phyloP scores from a whole-genome alignment of 2,797 vertebrate genomes.

The Steatocranus sp. region DNA sequence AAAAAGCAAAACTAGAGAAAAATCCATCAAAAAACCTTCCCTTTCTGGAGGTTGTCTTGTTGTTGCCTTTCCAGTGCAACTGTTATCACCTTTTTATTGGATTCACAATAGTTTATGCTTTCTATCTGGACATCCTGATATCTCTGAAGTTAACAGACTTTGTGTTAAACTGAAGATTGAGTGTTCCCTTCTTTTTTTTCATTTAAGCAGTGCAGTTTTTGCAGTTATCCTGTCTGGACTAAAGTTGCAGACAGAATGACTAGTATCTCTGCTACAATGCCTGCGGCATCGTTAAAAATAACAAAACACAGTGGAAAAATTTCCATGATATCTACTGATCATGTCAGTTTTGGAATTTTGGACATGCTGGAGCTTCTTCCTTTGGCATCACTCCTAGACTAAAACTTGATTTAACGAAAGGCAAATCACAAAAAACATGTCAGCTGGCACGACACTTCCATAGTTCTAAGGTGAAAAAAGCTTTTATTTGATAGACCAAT shows the following conservation, averaged over 20 bases:
- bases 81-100: neutral
- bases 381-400: neutral
- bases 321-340: neutral
- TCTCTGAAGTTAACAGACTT: neutral
- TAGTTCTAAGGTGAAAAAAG: neutral
- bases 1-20: neutral
- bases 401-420: neutral
- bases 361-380: neutral
- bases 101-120: neutral
- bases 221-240: neutral
- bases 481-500: neutral
- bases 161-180: neutral
- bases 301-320: neutral
- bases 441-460: neutral
- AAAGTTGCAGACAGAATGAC: neutral
- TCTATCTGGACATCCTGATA: neutral
- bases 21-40: neutral
- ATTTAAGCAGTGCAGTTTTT: neutral
- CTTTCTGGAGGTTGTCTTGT: neutral
- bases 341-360: neutral
- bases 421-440: neutral
- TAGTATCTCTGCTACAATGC: neutral
- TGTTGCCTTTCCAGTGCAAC: neutral
- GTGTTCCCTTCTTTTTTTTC: neutral
- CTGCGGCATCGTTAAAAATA: rapidly evolving